phyloP scores from a whole-genome alignment of 2,113 vertebrate genomes.

The Oxyura jamaicensis region DNA sequence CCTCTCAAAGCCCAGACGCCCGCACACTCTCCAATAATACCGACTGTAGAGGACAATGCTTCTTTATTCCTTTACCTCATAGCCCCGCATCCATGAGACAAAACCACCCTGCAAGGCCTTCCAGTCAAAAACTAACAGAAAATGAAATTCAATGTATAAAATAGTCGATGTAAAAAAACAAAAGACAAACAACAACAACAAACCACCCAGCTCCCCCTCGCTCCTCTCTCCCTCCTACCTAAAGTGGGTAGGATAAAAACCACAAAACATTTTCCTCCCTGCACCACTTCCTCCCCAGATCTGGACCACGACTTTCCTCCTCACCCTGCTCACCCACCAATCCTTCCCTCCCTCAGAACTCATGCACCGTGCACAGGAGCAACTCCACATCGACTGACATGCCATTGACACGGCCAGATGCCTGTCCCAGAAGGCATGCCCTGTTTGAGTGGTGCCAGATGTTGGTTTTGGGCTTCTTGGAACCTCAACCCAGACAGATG shows the following conservation, averaged over 20 bases:
- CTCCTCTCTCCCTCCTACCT: neutral
- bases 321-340: neutral
- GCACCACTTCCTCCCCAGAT: neutral
- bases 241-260: neutral
- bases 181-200: neutral
- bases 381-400: rapidly evolving
- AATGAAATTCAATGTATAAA: neutral
- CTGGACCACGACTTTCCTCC: neutral
- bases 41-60: neutral
- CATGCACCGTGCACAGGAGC: rapidly evolving
- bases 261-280: too few relatives aligned
- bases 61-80: neutral
- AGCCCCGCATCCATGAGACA: neutral
- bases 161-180: too few relatives aligned
- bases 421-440: rapidly evolving
- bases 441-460: neutral
- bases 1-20: neutral
- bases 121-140: neutral
- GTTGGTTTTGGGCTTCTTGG: neutral
- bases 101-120: neutral
- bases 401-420: neutral
- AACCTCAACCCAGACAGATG: neutral
- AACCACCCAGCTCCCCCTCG: neutral
- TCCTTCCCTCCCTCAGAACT: neutral
- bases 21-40: rapidly evolving